Conservation (phyloP, 2,888 invertebrate genomes). For the Strigamia maritima region DNA sequence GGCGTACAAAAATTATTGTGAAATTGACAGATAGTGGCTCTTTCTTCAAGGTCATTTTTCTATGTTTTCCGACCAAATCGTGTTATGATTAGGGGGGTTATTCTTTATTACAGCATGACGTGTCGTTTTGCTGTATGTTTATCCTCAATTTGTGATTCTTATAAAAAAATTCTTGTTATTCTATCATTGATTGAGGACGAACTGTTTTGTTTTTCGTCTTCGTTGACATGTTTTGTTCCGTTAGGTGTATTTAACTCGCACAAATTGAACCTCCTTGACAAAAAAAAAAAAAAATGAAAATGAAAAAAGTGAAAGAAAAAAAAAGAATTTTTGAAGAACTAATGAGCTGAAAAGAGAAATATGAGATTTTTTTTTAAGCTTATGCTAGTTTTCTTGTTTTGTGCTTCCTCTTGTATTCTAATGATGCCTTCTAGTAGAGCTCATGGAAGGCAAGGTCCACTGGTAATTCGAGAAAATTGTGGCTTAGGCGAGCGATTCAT, state of each 20-base stretch:
- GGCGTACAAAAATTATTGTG: conserved; percentile 8
- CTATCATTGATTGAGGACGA: conserved; percentile 22
- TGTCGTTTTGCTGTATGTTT: conserved; percentile 25
- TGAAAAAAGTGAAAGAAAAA: not conserved
- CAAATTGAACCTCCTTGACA: not conserved
- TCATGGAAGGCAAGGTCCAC: conserved; percentile 34
- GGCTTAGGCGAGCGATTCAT: conserved; percentile 38
- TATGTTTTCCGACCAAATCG: conserved; percentile 13
- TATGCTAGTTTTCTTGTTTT: conserved; percentile 20
- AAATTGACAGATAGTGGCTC: conserved; percentile 26
- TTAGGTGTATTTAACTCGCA: not conserved
- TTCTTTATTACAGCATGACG: conserved; percentile 31
- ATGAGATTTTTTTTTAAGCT: conserved; percentile 13
- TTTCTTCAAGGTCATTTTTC: conserved; percentile 28
- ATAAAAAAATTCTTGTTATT: conserved; percentile 3
- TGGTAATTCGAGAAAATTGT: conserved; percentile 39
- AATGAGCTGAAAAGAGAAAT: conserved; percentile 12
- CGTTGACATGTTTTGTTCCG: not conserved
- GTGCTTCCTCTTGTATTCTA: conserved; percentile 22
- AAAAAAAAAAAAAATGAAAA: not conserved
- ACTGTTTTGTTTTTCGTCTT: not conserved
- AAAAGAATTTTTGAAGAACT: not conserved
- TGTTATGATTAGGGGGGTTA: conserved; percentile 29
- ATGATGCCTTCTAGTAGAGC: conserved; percentile 32
- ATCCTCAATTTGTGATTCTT: conserved; percentile 20